Evolutionary conservation across 2,113 vertebrate species (phyloP).

Genomic region (Hiodon tergisus): DNA sequence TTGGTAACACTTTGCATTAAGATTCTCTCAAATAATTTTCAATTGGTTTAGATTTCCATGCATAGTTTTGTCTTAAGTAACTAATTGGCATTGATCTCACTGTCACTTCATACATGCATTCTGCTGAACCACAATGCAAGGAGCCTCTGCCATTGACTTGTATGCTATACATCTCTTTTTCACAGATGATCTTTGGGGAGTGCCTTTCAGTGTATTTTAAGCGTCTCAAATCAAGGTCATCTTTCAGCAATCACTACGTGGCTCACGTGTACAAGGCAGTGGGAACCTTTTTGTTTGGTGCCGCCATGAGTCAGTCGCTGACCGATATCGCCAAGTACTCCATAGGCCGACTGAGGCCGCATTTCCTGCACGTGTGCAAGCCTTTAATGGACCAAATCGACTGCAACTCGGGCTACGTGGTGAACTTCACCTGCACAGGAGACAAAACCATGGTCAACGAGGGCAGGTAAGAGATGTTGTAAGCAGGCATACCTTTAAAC

Average conservation of each 20-base stretch:
- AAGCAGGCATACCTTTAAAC: no score
- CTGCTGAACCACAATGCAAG: background rate
- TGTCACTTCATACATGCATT: background rate
- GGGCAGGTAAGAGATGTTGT: constrained; percentile 69
- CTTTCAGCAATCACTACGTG: constrained; percentile 79
- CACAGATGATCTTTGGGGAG: constrained; percentile 89
- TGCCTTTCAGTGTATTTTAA: constrained; percentile 77
- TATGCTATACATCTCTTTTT: constrained; percentile 49
- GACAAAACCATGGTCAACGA: constrained; percentile 64
- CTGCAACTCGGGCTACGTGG: constrained; percentile 80
- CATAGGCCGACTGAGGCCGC: constrained; percentile 87
- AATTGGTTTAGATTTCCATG: background rate
- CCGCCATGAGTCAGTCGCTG: constrained; percentile 90
- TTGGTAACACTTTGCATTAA: constrained; percentile 13
- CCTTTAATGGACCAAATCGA: constrained; percentile 75
- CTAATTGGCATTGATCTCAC: background rate
- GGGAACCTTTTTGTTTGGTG: constrained; percentile 92
- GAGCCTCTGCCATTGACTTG: background rate
- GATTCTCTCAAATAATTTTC: background rate
- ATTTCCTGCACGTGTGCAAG: constrained; percentile 85
- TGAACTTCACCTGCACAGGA: constrained; percentile 76
- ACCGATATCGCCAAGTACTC: constrained; percentile 98
- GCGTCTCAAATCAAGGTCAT: constrained; percentile 80
- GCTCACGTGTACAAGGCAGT: constrained; percentile 85
- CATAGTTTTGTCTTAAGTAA: background rate